Base-by-base conservation (phyloP, 2,888 invertebrate species). In the Rosalia funebris region DNA sequence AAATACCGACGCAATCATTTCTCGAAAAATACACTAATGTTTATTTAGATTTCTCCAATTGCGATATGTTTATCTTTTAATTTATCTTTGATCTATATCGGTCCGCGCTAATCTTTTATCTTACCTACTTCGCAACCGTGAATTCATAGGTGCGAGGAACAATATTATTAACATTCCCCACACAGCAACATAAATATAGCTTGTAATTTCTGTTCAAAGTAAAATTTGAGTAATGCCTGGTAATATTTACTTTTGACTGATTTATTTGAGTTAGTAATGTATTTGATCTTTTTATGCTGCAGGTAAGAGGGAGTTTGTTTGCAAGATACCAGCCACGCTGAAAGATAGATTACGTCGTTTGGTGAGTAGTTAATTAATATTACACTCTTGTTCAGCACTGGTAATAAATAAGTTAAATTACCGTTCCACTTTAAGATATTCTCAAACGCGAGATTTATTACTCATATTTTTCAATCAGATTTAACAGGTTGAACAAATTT, bases 331-430 rank as follows among this genome's bases (percentile, higher is more conserved):
- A 57, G 50, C 57, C 57, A 41, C 62, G 71, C 47, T 68, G 75
- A 78, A 69, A 75, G 78, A 79, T 71, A 77, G 72, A 79, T 77
- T 68, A 67, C 67, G 64, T 56, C 53, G 46, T 61, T 62, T 66
- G 77, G 75, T 76, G 78, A 79, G 78, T 76, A 71, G 66, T 77
- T 77, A 77, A 78, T 78, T 79, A 78, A 78, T 79, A 77, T 76
- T 73, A 71, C 74, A 72, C 74, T 74, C 75, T 75, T 77, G 75
- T 77, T 74, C 72, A 70, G 69, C 71, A 72, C 66, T 50, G 63
- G 74, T 70, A 75, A 77, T 77, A 77, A 77, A 77, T 76, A 77
- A 76, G 73, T 75, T 75, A 73, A 76, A 76, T 75, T 75, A 75
- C 73, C 68, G 60, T 68, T 63, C 69, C 67, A 61, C 64, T 73